Conservation (phyloP, 2,888 invertebrate genomes). For the Diloba caeruleocephala region DNA sequence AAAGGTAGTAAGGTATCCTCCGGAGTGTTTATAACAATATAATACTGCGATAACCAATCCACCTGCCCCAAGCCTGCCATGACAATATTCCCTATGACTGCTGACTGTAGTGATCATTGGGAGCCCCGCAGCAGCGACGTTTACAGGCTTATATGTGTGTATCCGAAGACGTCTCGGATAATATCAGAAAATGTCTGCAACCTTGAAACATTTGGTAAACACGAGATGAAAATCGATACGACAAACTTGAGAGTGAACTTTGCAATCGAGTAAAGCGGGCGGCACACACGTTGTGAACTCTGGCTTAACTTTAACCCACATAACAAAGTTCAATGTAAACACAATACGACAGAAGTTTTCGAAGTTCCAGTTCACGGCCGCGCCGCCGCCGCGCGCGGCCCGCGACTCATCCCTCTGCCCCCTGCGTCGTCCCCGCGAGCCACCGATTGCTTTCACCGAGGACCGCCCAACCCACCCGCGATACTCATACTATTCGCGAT, state of each 20-base stretch:
- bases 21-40: too few species aligned
- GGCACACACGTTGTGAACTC: constrained; percentile 86
- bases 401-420: constrained; percentile 38
- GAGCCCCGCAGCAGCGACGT: too few species aligned
- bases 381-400: constrained; percentile 67
- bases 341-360: constrained; percentile 87
- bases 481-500: constrained; percentile 53
- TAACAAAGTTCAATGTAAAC: constrained; percentile 89
- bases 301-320: constrained; percentile 89
- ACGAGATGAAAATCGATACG: constrained; percentile 87
- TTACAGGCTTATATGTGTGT: too few species aligned
- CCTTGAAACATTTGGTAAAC: constrained; percentile 87
- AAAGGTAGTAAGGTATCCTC: too few species aligned
- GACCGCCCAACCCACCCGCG: constrained; percentile 40
- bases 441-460: constrained; percentile 31
- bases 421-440: constrained; percentile 38
- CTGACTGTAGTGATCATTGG: too few species aligned
- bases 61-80: too few species aligned
- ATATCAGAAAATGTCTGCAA: constrained; percentile 60
- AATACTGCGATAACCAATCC: too few species aligned
- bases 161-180: too few species aligned
- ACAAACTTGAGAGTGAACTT: constrained; percentile 85
- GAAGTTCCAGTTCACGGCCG: constrained; percentile 88
- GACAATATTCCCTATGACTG: too few species aligned
- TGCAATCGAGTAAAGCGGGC: constrained; percentile 82